A percentile compares a stretch with the other conserved stretches of the same genome.
Conservation (phyloP, 2,888 invertebrate species). For the Pachymerium ferrugineum region DNA sequence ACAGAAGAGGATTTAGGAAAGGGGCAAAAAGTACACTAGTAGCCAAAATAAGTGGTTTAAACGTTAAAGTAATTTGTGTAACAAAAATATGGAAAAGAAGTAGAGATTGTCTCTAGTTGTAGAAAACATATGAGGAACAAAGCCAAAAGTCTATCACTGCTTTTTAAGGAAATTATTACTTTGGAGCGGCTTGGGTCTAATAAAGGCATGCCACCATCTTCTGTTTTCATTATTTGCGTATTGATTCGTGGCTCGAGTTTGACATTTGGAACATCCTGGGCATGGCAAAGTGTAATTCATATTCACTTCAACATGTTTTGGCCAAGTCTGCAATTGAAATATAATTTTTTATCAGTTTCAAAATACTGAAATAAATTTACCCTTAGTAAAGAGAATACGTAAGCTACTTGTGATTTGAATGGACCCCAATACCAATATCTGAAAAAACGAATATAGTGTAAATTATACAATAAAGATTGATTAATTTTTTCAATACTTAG, state of each 20-base stretch:
- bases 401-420: conserved; percentile 68
- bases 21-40: too few relatives aligned
- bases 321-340: conserved; percentile 6
- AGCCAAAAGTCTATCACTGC: not conserved
- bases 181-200: conserved; percentile 45
- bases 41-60: too few relatives aligned
- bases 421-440: conserved; percentile 81
- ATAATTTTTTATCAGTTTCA: too few relatives aligned
- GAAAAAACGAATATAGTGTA: conserved; percentile 27
- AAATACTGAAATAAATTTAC: not conserved
- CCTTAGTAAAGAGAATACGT: conserved; percentile 55
- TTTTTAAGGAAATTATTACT: not conserved
- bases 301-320: conserved; percentile 52
- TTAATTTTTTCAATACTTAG: conserved; percentile 59
- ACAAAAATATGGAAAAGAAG: too few relatives aligned
- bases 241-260: conserved; percentile 38
- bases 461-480: too few relatives aligned
- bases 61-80: too few relatives aligned
- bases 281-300: conserved; percentile 76
- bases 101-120: too few relatives aligned
- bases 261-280: conserved; percentile 71
- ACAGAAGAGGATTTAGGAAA: too few relatives aligned
- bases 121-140: too few relatives aligned
- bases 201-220: conserved; percentile 53
- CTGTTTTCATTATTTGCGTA: conserved; percentile 37